Base-by-base conservation (phyloP, 2,113 vertebrate species). In the Numida meleagris region DNA sequence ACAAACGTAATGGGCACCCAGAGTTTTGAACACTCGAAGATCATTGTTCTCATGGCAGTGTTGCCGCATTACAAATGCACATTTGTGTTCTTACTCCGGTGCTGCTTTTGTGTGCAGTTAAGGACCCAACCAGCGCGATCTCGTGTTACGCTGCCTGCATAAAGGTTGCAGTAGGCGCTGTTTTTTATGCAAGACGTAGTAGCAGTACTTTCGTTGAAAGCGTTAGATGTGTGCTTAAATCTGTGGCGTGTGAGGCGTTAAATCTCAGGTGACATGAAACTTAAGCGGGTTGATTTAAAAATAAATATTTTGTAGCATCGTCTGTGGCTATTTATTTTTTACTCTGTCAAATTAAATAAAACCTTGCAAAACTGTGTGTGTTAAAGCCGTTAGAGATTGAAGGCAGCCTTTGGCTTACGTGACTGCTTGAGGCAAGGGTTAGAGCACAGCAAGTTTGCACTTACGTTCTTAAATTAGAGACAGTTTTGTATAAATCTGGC, bases 11-110 rank as follows among this genome's bases (percentile, higher is more conserved):
- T 53, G 87, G 83, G 83, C 31, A 17, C 61, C 76, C 43, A 65
- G 79, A 82, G 76, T 76, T 82, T 95, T 86, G 84, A 87, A 94
- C 90, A 62, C 77, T 86, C 40, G 72, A 43, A 95, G 92, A 77
- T 91, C 63, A 71, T 90, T 85, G 82, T 86, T 97, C 89, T 94
- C 31, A 1, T 67, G 65, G 91, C 86, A 75, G 9, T 88, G 23
- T 76, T 81, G n/a, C 80, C 75, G 46, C 53, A 33, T 88, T 84
- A 83, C 73, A 95, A 78, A 89, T 75, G 51, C 76, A 71, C 48
- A 6, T 88, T 89, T 88, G 94, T 91, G 70, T 77, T 91, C 53
- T 82, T 88, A 25, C 31, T 89, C 76, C 82, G 75, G 55, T 83
- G 59, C 68, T 90, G 51, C 58, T 74, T 89, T 74, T 81, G 53